Conservation (phyloP, 1,140 invertebrate genomes). For the Musca vetustissima region DNA sequence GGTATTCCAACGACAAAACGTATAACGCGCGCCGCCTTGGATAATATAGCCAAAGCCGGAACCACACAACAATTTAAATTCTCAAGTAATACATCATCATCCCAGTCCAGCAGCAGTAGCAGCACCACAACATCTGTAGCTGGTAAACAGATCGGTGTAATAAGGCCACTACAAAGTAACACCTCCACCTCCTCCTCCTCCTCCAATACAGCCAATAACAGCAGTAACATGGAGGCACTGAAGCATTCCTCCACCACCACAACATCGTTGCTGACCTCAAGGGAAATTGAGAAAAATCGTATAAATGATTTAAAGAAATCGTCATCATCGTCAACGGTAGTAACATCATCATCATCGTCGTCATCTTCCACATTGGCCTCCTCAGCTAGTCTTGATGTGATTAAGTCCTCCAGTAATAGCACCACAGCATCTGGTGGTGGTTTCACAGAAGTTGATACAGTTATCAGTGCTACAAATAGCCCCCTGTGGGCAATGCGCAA, state of each 20-base stretch:
- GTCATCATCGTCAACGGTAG: constrained; percentile 31
- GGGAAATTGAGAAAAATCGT: constrained; percentile 71
- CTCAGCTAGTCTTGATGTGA: constrained; percentile 29
- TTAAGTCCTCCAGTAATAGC: constrained; percentile 19
- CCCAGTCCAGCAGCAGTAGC: background rate
- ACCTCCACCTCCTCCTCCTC: constrained; percentile 6
- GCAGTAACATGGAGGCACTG: constrained; percentile 29
- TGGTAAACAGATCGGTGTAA: constrained; percentile 48
- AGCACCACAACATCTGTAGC: background rate
- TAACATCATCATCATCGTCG: constrained; percentile 28
- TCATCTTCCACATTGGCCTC: constrained; percentile 1
- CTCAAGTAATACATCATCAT: constrained; percentile 61
- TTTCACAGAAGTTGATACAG: constrained; percentile 55
- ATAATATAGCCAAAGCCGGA: constrained; percentile 70
- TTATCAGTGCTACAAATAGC: constrained; percentile 58
- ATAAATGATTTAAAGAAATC: constrained; percentile 68
- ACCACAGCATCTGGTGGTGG: constrained; percentile 12
- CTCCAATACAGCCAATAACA: constrained; percentile 21
- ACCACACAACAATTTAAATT: constrained; percentile 67
- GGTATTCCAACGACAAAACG: constrained; percentile 49
- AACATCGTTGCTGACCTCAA: constrained; percentile 59
- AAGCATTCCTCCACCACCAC: constrained; percentile 40
- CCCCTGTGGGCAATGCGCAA: constrained; percentile 48
- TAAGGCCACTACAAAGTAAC: constrained; percentile 38
- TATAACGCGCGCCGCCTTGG: constrained; percentile 63